Percentiles rank a stretch among this genome's conserved stretches.
Evolutionary conservation across 2,888 invertebrate species (phyloP).

Genomic region (Hydrotaea diabolus): DNA sequence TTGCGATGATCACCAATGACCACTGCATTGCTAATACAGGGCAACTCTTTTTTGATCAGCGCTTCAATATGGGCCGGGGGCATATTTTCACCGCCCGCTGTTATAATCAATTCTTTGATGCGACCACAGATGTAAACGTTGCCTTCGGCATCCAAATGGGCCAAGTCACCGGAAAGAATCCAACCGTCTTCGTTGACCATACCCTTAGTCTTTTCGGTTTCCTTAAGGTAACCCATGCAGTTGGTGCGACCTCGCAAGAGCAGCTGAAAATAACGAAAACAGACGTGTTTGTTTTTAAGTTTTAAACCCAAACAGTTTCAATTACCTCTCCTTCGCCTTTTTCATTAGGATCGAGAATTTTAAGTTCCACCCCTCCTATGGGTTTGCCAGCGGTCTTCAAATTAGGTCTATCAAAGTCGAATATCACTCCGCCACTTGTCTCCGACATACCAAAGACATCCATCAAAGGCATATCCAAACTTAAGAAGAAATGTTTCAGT

Average conservation of each 20-base stretch:
- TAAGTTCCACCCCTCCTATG: conserved; percentile 85
- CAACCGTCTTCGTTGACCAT: conserved; percentile 89
- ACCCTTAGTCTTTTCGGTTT: conserved; percentile 87
- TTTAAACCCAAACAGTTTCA: neutral
- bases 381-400: conserved; percentile 87
- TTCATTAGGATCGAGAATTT: conserved; percentile 85
- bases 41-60: conserved; percentile 86
- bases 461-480: conserved; percentile 89
- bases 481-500: conserved; percentile 91
- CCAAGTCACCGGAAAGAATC: conserved; percentile 94
- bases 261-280: conserved; percentile 78
- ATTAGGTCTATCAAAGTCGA: conserved; percentile 74
- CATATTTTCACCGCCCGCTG: conserved; percentile 97
- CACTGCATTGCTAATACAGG: conserved; percentile 89
- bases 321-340: conserved; percentile 88
- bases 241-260: conserved; percentile 89
- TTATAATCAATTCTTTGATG: conserved; percentile 91
- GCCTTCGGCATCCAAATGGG: conserved; percentile 87
- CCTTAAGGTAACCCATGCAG: conserved; percentile 93
- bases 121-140: conserved; percentile 88
- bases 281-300: too few species aligned
- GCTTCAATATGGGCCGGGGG: conserved; percentile 93
- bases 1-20: conserved; percentile 94
- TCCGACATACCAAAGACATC: conserved; percentile 96
- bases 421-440: conserved; percentile 88